Conservation (phyloP, 2,888 invertebrate genomes). For the Ormyrus labotus region DNA sequence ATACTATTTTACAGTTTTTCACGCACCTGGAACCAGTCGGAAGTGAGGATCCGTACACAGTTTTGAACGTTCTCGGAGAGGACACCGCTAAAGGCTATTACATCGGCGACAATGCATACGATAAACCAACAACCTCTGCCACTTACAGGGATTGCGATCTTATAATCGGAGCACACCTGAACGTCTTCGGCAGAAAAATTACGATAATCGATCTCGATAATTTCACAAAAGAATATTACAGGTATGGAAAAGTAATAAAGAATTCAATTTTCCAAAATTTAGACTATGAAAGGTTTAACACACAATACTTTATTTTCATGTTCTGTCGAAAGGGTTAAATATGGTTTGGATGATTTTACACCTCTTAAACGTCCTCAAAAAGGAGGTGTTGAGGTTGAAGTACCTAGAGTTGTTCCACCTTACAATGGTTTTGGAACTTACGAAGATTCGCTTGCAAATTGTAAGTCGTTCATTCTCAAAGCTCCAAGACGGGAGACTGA, state of each 20-base stretch:
- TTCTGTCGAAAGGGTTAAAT: constrained; percentile 64
- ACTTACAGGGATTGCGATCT: constrained; percentile 86
- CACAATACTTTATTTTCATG: not conserved
- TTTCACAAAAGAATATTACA: constrained; percentile 90
- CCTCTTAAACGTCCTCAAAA: constrained; percentile 78
- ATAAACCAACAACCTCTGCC: constrained; percentile 72
- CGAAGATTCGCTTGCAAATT: constrained; percentile 93
- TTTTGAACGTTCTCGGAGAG: constrained; percentile 82
- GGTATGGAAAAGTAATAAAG: constrained; percentile 60
- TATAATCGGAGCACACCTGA: constrained; percentile 87
- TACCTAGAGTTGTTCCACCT: constrained; percentile 79
- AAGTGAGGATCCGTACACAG: constrained; percentile 76
- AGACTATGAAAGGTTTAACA: too few relatives aligned
- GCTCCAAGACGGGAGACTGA: constrained; percentile 86
- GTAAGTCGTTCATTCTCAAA: constrained; percentile 87
- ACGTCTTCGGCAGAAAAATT: constrained; percentile 88
- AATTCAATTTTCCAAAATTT: not conserved
- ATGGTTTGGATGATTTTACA: constrained; percentile 80
- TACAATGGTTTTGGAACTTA: constrained; percentile 94
- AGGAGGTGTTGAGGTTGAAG: constrained; percentile 65
- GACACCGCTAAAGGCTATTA: constrained; percentile 77
- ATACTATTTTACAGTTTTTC: constrained; percentile 60
- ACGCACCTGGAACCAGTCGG: constrained; percentile 73
- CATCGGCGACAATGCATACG: constrained; percentile 75
- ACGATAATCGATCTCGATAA: constrained; percentile 89